Base-by-base conservation (phyloP, 2,888 invertebrate species). In the Volucella zonaria region DNA sequence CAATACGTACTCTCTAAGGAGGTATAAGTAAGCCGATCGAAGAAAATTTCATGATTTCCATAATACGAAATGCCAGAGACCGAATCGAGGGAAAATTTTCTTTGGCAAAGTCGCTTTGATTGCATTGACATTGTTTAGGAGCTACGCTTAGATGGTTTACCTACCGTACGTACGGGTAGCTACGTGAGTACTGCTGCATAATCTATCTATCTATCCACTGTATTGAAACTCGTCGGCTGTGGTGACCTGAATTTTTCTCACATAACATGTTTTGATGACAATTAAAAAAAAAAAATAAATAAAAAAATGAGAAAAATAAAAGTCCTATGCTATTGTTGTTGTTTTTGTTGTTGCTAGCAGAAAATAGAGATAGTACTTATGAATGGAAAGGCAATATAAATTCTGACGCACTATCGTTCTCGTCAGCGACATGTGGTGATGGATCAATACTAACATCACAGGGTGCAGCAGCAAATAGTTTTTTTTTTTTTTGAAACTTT, bases 171-270 rank as follows among this genome's bases (percentile, higher is more conserved):
- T 58, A 62, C 56, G 43, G 43, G 66, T 66, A 66, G 38, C 49
- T 85, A 85, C 81, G 81, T 85, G 85, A 76, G 76, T 75, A 81
- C 14, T 59, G 80, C 76, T 56, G 76, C 81, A 85, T 77, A 85
- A 64, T 73, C 80, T 68, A 77, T 81, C 67, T 62, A 68, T 76
- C 70, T 54, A 42, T 47, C 56, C 49, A 66, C 31, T 6, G 31
- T 31, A 31, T 31, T 6, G 31, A 31, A 31, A 66, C 61, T 76
- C 61, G 81, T 76, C 85, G 73, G 76, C 73, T 68, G 68, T 73
- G 85, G 77, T 85, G 85, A 85, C 85, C 85, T 85, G 68, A 76
- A 81, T 81, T 81, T 81, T 81, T 77, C 71, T 64, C 76, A 81
- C 67, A 81, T 77, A 85, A 85, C 85, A 81, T 68, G 85, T 81